These are phyloP conservation scores for Colistium nudipinnis DNA, from an alignment of 2,113 vertebrate species.

Conservation along the genomic window DNA sequence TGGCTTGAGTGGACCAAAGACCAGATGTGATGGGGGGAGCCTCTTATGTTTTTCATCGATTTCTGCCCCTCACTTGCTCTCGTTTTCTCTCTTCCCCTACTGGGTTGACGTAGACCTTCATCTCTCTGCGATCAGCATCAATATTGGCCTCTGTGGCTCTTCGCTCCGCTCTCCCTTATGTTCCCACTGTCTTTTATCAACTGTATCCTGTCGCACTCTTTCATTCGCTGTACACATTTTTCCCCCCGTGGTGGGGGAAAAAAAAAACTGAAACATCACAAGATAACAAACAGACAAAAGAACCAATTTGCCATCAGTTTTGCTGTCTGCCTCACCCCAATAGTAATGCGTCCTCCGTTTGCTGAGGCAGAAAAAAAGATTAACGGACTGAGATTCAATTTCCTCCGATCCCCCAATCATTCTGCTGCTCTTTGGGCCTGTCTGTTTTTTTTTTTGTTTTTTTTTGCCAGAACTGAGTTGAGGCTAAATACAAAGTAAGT, in stretches of 20 bases:
- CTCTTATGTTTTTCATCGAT: conserved; percentile 21
- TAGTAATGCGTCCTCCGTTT: neutral
- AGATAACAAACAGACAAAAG: neutral
- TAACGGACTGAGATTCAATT: conserved; percentile 15
- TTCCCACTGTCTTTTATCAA: conserved; percentile 29
- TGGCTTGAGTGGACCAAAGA: conserved; percentile 9
- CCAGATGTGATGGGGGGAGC: neutral
- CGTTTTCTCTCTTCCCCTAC: conserved; percentile 24
- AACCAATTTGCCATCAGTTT: conserved; percentile 8
- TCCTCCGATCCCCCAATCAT: conserved; percentile 4
- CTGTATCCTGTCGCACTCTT: conserved; percentile 18
- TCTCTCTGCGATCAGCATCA: conserved; percentile 34
- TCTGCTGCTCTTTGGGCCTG: neutral
- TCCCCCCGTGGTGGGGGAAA: conserved; percentile 11
- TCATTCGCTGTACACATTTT: conserved; percentile 24
- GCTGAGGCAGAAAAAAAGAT: conserved; percentile 13
- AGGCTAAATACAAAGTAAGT: neutral
- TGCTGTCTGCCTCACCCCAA: neutral
- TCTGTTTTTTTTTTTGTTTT: too few species aligned
- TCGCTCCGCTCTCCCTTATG: conserved; percentile 27
- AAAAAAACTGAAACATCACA: neutral
- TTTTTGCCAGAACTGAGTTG: neutral
- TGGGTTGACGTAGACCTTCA: conserved; percentile 44
- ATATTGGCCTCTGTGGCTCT: conserved; percentile 36
- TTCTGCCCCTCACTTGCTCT: conserved; percentile 27